Base-by-base conservation (phyloP, 2,797 vertebrate genomes). In the Chelmon rostratus region DNA sequence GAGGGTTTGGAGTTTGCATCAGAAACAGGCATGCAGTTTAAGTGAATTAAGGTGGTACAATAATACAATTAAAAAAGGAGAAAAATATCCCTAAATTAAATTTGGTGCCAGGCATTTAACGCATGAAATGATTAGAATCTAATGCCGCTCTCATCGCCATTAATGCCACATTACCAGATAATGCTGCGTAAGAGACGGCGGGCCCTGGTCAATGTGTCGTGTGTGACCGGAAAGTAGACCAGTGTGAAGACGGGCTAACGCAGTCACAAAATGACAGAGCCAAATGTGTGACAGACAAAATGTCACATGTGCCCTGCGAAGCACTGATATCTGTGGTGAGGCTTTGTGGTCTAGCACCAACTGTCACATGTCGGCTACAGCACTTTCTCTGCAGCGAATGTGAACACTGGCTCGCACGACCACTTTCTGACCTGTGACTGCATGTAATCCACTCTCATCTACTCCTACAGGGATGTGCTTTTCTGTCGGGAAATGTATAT, bases 251-350 rank as follows among this genome's bases (percentile, higher is more conserved):
- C 66, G n/a, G 78, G 73, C 83, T 87, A 87, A 83, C 83, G 25
- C 71, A 31, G 83, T 90, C 89, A 82, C 81, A 85, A 91, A 92
- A 93, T 89, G 86, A 92, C 84, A 82, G 86, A 83, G 78, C 40
- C 62, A 37, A 91, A 87, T 6, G 84, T 90, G 92, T 91, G 89
- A 92, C 85, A 85, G 91, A 91, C 90, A 91, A 91, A 93, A 92
- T 93, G 91, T 93, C 89, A 90, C 91, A 90, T 81, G 86, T 87
- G 89, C 87, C 84, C 85, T 5, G 85, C 35, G 71, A 91, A 91
- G 88, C 67, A 59, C 72, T 76, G 71, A 71, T 86, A 68, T 89
- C 71, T 85, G 86, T 81, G 54, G 73, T 68, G 78, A 76, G 76
- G 79, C 69, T 86, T 85, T 70, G 68, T 89, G 85, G 79, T 82